Evolutionary conservation across 1,140 invertebrate species (phyloP).

Genomic region (Pollicipes pollicipes): DNA sequence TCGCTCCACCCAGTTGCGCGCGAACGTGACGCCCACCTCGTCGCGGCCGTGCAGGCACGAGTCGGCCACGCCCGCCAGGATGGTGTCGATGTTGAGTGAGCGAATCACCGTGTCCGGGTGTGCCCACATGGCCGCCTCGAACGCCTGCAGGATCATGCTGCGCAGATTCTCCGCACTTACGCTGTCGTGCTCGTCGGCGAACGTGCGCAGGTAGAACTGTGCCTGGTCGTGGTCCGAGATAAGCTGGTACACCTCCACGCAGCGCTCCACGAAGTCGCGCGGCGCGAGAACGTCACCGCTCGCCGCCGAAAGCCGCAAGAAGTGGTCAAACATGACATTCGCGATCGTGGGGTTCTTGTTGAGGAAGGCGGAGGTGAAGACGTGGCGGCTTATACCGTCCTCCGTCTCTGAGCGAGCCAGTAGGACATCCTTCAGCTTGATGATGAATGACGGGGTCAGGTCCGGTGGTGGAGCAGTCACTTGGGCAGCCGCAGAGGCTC

Average conservation of each 20-base stretch:
- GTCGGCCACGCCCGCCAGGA: background rate
- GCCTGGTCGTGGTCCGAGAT: background rate
- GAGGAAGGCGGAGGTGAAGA: background rate
- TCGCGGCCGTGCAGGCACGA: conserved; percentile 45
- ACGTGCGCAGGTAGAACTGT: background rate
- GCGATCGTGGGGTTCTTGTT: background rate
- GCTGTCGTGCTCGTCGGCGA: background rate
- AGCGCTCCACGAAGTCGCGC: background rate
- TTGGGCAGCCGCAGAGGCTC: no score
- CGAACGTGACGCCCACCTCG: conserved; percentile 46
- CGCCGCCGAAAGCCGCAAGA: background rate
- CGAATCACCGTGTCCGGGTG: background rate
- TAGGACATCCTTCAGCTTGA: background rate
- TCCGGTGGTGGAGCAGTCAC: background rate
- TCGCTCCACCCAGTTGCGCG: conserved; percentile 56
- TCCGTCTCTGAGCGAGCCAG: background rate
- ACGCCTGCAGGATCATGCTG: background rate
- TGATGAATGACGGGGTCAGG: background rate
- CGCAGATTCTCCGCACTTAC: background rate
- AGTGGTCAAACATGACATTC: background rate
- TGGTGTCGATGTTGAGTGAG: background rate
- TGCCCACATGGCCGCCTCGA: conserved; percentile 1
- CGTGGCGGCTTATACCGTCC: background rate
- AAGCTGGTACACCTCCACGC: background rate
- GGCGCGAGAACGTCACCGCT: background rate